A percentile compares a stretch with the other conserved stretches of the same genome.
phyloP scores from a whole-genome alignment of 1,140 invertebrate genomes.

The Drosophila biarmipes region DNA sequence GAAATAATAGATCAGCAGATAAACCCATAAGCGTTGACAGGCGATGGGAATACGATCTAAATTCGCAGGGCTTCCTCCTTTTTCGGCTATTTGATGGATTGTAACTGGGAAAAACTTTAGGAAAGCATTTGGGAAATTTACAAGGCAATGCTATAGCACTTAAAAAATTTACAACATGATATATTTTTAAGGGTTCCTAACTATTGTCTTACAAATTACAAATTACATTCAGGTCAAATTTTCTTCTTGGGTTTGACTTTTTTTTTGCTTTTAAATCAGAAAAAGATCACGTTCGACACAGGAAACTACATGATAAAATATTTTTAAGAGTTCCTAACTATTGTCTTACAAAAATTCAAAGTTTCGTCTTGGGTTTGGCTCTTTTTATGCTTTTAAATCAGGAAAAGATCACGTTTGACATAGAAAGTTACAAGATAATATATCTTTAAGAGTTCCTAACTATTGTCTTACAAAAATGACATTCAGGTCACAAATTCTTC shows the following conservation, averaged over 20 bases:
- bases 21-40: conserved; percentile 17
- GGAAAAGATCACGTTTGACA: conserved; percentile 33
- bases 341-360: conserved; percentile 19
- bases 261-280: conserved; percentile 4
- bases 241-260: background rate
- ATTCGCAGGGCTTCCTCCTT: background rate
- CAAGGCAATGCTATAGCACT: background rate
- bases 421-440: conserved; percentile 10
- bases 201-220: conserved; percentile 12
- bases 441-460: background rate
- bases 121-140: background rate
- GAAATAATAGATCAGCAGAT: conserved; percentile 24
- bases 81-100: background rate
- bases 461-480: conserved; percentile 14
- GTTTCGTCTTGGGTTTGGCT: background rate
- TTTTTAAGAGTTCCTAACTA: background rate
- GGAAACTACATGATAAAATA: conserved; percentile 5
- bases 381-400: conserved; percentile 5
- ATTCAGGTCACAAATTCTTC: conserved; percentile 1
- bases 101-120: background rate
- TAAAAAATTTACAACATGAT: too few relatives aligned
- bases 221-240: conserved; percentile 16
- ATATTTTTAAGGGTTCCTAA: background rate
- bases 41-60: conserved; percentile 12
- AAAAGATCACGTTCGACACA: conserved; percentile 35